Percentiles rank a stretch among this genome's conserved stretches.
Conservation (phyloP, 1,140 invertebrate species). For the Solenopsis invicta region DNA sequence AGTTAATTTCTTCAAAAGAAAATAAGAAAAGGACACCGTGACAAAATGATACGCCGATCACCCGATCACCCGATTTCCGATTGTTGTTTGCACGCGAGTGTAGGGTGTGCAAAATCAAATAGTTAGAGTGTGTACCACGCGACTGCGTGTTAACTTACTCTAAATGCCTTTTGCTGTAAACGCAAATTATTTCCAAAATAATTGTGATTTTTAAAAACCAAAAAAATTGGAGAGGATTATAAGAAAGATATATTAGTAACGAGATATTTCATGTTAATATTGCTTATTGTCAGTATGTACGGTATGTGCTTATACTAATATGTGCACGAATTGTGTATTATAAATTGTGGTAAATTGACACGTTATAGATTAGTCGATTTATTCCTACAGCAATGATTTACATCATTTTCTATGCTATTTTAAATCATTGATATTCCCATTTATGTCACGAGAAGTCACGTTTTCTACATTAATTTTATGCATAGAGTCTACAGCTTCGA, state of each 20-base stretch:
- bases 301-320: too few species aligned
- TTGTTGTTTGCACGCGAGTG: background rate
- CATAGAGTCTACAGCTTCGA: constrained; percentile 6
- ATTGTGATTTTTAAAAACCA: background rate
- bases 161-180: background rate
- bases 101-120: background rate
- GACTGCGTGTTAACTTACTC: too few species aligned
- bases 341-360: background rate
- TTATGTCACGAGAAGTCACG: background rate
- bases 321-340: background rate
- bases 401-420: background rate
- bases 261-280: constrained; percentile 1
- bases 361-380: background rate
- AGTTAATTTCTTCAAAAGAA: constrained; percentile 1
- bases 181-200: background rate
- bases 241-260: background rate
- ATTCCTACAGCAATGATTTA: background rate
- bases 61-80: background rate
- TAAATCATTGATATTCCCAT: background rate
- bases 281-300: background rate
- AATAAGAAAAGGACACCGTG: background rate
- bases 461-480: background rate
- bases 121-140: too few species aligned
- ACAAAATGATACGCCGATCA: background rate
- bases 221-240: background rate